A percentile compares a stretch with the other conserved stretches of the same genome.
Conservation (phyloP, 2,888 invertebrate genomes). For the Spialia ferax region DNA sequence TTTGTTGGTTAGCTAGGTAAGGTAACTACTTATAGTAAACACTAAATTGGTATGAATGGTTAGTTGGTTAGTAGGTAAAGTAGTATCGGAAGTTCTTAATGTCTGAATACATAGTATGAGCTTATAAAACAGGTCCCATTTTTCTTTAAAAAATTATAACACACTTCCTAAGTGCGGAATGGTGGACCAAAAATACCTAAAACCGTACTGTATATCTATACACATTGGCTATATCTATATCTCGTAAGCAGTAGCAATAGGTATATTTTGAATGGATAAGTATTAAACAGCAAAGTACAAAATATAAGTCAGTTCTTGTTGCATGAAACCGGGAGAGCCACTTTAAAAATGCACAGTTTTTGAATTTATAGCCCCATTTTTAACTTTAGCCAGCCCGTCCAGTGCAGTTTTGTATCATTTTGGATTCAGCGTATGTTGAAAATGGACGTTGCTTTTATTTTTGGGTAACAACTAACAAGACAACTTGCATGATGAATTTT, state of each 20-base stretch:
- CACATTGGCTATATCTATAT: too few relatives aligned
- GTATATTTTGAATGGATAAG: conserved; percentile 10
- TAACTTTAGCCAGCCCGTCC: conserved; percentile 6
- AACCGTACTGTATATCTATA: too few relatives aligned
- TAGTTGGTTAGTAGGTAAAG: too few relatives aligned
- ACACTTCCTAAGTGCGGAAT: too few relatives aligned
- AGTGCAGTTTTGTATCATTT: conserved; percentile 24
- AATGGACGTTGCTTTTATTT: neutral
- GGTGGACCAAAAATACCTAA: too few relatives aligned
- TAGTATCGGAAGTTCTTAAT: too few relatives aligned
- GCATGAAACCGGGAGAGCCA: conserved; percentile 24
- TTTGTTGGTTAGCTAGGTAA: too few relatives aligned
- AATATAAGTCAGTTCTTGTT: conserved; percentile 19
- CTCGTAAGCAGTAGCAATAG: neutral
- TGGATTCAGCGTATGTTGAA: conserved; percentile 9
- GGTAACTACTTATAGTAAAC: too few relatives aligned
- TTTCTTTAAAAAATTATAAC: too few relatives aligned
- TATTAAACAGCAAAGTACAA: conserved; percentile 21
- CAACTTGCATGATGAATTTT: neutral
- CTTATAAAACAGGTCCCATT: too few relatives aligned
- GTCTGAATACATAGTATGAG: too few relatives aligned
- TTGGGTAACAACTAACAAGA: neutral
- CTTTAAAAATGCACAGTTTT: conserved; percentile 25
- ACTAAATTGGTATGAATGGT: too few relatives aligned
- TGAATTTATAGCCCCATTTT: conserved; percentile 24